phyloP scores from a whole-genome alignment of 2,888 invertebrate species.

The Phrixothrix hirtus region DNA sequence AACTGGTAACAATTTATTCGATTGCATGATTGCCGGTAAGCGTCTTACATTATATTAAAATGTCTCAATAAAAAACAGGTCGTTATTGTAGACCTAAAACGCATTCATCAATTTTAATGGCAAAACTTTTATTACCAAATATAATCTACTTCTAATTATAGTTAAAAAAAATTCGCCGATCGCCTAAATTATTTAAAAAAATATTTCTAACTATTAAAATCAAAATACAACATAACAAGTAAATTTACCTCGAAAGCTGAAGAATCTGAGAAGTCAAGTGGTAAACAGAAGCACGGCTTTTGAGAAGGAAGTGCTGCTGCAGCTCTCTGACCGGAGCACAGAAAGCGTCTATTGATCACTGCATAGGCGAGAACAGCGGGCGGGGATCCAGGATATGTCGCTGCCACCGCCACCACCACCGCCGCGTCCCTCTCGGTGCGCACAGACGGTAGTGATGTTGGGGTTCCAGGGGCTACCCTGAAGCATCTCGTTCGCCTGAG shows the following conservation, averaged over 20 bases:
- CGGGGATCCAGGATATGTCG: slow-evolving; percentile 44
- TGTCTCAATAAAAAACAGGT: too few species aligned
- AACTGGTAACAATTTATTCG: too few species aligned
- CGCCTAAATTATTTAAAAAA: too few species aligned
- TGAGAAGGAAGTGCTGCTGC: slow-evolving; percentile 24
- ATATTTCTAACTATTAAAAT: too few species aligned
- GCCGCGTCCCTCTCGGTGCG: slow-evolving; percentile 41
- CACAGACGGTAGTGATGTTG: slow-evolving; percentile 35
- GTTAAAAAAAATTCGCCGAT: too few species aligned
- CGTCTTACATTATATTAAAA: too few species aligned
- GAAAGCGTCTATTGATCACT: slow-evolving; percentile 46
- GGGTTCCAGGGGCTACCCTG: slow-evolving; percentile 30
- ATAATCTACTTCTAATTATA: too few species aligned
- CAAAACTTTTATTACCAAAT: too few species aligned
- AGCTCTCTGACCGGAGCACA: slow-evolving; percentile 41
- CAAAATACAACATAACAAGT: too few species aligned
- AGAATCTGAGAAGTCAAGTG: slow-evolving; percentile 18
- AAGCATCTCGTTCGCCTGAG: slow-evolving; percentile 17
- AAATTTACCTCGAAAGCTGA: slow-evolving; percentile 1
- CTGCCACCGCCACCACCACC: slow-evolving; percentile 41
- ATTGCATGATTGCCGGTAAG: too few species aligned
- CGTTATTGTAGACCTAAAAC: too few species aligned
- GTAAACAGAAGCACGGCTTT: slow-evolving; percentile 32
- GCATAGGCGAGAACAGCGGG: slow-evolving; percentile 46
- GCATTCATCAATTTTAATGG: too few species aligned